These are phyloP conservation scores for Ahaetulla prasina DNA, from an alignment of 2,113 vertebrate species.

Conservation along the genomic window DNA sequence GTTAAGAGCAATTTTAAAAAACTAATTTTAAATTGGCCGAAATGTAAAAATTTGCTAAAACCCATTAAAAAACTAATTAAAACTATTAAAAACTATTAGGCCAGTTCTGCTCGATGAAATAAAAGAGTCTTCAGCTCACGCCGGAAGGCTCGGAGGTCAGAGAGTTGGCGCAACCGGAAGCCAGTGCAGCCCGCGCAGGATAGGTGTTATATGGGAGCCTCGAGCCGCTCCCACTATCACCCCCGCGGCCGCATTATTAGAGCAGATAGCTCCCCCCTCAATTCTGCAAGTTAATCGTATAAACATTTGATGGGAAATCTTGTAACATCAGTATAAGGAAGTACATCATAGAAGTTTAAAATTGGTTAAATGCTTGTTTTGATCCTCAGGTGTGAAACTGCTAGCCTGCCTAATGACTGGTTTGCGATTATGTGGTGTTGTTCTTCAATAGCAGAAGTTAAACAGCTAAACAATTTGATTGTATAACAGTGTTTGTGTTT, in stretches of 20 bases:
- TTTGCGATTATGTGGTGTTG: neutral
- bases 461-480: neutral
- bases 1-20: too few species aligned
- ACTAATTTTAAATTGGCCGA: too few species aligned
- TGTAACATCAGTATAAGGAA: neutral
- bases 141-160: too few species aligned
- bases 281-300: neutral
- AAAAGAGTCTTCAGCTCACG: too few species aligned
- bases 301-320: neutral
- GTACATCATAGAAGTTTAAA: neutral
- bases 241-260: neutral
- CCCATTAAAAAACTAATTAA: too few species aligned
- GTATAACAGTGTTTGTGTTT: neutral
- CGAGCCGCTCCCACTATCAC: too few species aligned
- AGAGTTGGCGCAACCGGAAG: too few species aligned
- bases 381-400: neutral
- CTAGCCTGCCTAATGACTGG: neutral
- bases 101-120: too few species aligned
- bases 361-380: neutral
- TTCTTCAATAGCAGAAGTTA: neutral
- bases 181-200: too few species aligned
- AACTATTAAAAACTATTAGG: too few species aligned
- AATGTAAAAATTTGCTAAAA: too few species aligned
- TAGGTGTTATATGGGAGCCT: too few species aligned
- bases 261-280: neutral